Base-by-base conservation (phyloP, 2,797 vertebrate species). In the Falco concolor region DNA sequence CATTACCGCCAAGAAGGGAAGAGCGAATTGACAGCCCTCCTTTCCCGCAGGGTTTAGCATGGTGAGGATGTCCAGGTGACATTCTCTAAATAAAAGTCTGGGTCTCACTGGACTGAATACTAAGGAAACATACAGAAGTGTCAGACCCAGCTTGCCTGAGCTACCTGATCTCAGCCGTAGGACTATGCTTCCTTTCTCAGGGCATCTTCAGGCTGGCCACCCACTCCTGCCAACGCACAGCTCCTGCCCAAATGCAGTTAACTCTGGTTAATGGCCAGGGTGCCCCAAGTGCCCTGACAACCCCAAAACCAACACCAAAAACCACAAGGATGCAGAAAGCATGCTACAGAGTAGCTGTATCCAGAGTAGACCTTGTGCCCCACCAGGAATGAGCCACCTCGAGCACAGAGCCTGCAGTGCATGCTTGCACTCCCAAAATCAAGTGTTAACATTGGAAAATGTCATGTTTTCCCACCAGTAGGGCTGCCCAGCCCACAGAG, bases 1-100 rank as follows among this genome's bases (percentile, higher is more conserved):
- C 54, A 4, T 17, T n/a, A 25, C 12, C n/a, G 4, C 5, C 3
- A 2, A 5, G 34, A 0, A 61, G 38, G 61, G 54, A 68, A 10
- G 14, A 34, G 25, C 6, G 59, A 34, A 17, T 5, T 34, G 45
- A 45, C 32, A 83, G 34, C 44, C 64, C 56, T 72, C 32, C 44
- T 54, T 38, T 59, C 11, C 84, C 3, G 5, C 28, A 45, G 79
- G 36, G 47, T 10, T 69, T 57, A 47, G 49, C 47, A 73, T 1
- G 1, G 4, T 10, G 15, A 77, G 32, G 50, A 13, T 4, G 32
- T 16, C 40, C 72, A 38, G 65, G n/a, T 10, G 69, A 76, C 3
- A 1, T 11, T 49, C 34, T 79, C 30, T 9, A 12, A 70, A 84
- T n/a, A 44, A 59, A 89, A 76, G 84, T 6, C 38, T 8, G 23